These are phyloP conservation scores for Xerus inauris DNA, from an alignment of 2,113 vertebrate genomes.

Conservation along the genomic window DNA sequence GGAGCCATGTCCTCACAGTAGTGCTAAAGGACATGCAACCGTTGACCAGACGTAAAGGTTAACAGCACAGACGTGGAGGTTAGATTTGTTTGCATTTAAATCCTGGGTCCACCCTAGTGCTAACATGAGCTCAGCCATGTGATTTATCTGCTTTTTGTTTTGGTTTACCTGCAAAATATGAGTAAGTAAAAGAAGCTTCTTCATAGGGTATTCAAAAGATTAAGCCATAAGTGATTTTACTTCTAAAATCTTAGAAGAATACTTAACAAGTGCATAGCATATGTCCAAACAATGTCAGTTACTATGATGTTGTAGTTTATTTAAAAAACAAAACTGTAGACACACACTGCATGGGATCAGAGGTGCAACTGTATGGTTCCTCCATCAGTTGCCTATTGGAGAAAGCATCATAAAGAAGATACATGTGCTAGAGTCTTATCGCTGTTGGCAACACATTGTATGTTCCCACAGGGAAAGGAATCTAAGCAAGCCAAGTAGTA, in stretches of 20 bases:
- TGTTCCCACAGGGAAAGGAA: not conserved
- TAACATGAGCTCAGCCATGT: not conserved
- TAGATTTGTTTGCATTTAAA: not conserved
- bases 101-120: too few relatives aligned
- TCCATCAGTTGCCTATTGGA: not conserved
- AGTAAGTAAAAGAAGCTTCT: not conserved
- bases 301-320: not conserved
- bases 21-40: slow-evolving; percentile 67
- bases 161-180: not conserved
- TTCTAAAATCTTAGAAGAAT: not conserved
- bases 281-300: not conserved
- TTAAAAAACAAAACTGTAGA: not conserved
- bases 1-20: slow-evolving; percentile 54
- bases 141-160: not conserved
- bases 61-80: not conserved
- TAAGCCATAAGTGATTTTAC: not conserved
- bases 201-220: not conserved
- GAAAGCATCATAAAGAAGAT: not conserved
- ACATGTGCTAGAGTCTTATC: not conserved
- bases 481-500: not conserved
- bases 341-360: not conserved
- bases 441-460: not conserved
- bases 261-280: not conserved
- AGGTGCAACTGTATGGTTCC: not conserved
- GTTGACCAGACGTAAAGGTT: slow-evolving; percentile 71